These are phyloP conservation scores for Ctenoplectra terminalis DNA, from an alignment of 1,140 invertebrate species.

Conservation along the genomic window DNA sequence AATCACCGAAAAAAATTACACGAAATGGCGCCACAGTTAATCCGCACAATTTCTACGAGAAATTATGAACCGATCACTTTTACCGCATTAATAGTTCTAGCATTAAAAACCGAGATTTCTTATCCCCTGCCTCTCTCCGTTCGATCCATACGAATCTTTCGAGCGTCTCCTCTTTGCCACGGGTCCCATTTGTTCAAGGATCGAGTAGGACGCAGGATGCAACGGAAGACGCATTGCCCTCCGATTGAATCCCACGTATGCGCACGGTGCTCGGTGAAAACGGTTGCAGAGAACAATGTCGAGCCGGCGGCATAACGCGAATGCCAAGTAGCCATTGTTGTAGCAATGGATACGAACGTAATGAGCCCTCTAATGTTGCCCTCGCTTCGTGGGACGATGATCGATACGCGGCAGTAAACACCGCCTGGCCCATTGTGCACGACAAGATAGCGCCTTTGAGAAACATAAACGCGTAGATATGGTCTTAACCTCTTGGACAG, in stretches of 20 bases:
- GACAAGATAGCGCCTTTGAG: too few relatives aligned
- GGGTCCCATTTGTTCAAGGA: conserved; percentile 9
- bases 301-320: conserved; percentile 53
- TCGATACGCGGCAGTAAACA: conserved; percentile 45
- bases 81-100: too few relatives aligned
- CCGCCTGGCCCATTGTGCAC: not conserved
- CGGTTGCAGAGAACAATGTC: conserved; percentile 61
- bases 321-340: conserved; percentile 65
- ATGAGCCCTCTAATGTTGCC: conserved; percentile 59
- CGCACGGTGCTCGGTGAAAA: conserved; percentile 40
- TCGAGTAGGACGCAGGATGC: conserved; percentile 31
- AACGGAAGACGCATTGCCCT: conserved; percentile 58
- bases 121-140: not conserved
- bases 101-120: not conserved
- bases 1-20: too few relatives aligned
- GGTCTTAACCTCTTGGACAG: too few relatives aligned
- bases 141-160: not conserved
- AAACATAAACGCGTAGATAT: not conserved
- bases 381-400: conserved; percentile 52
- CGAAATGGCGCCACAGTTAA: too few relatives aligned
- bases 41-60: too few relatives aligned
- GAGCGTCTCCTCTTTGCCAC: not conserved
- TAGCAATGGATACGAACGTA: conserved; percentile 56
- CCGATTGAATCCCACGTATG: conserved; percentile 62
- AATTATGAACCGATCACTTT: too few relatives aligned